Percentiles rank a stretch among this genome's conserved stretches.
Evolutionary conservation across 1,140 invertebrate species (phyloP).

Genomic region (Nixonia krombeini): DNA sequence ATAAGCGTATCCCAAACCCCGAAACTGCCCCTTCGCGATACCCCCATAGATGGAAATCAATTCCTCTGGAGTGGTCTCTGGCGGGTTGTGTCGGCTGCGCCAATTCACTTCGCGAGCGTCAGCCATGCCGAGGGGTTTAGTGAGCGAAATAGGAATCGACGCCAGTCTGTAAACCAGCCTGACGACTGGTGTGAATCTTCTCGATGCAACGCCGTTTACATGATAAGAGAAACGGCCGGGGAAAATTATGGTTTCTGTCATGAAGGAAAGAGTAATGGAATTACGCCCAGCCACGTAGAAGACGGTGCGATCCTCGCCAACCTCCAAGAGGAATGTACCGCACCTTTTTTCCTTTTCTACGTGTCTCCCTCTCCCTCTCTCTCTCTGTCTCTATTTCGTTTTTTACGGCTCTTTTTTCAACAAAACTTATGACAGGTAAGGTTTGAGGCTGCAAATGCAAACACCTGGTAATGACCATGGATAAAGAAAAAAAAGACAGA

Average conservation of each 20-base stretch:
- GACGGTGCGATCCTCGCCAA: not conserved
- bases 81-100: constrained; percentile 34
- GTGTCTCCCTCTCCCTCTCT: no score
- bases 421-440: no score
- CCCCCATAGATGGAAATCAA: constrained; percentile 39
- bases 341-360: constrained; percentile 10
- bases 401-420: no score
- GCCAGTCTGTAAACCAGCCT: no score
- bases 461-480: no score
- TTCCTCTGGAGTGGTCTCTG: constrained; percentile 44
- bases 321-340: constrained; percentile 32
- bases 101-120: constrained; percentile 19
- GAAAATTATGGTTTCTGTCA: constrained; percentile 35
- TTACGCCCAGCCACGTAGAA: constrained; percentile 26
- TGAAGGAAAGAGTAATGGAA: constrained; percentile 32
- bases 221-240: constrained; percentile 31
- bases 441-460: no score
- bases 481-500: no score
- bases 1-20: constrained; percentile 38
- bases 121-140: constrained; percentile 22
- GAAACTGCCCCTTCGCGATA: constrained; percentile 11
- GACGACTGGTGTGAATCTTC: constrained; percentile 37
- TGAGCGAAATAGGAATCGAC: constrained; percentile 34
- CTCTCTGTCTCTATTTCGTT: no score
- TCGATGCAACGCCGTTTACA: constrained; percentile 44